Evolutionary conservation across 1,140 invertebrate genomes (phyloP), one percentile per base, ranked within the genome.

Genomic region (Leptopilina boulardi): DNA sequence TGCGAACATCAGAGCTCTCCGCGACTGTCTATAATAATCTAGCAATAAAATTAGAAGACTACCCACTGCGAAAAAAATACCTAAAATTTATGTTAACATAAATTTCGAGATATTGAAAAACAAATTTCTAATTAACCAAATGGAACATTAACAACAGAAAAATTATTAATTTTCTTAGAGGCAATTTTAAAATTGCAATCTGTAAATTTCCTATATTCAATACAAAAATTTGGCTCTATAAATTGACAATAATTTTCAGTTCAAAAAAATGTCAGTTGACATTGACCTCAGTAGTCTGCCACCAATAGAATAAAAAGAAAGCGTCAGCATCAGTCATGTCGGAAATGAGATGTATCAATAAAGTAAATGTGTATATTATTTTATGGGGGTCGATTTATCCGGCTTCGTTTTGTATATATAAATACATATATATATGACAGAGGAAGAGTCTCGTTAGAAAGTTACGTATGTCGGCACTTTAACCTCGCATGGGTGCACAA

Each of bases 381-480:
- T 18, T 70, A 51, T 51, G 47, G 75, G 47, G 75, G 19, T 26
- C 41, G 70, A 72, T 44, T 70, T 73, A 41, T 21, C 21, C 19
- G 41, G 44, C 18, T 51, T 13, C 38, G 23, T 66, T 76, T 84
- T 79, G 56, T 77, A 38, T 38, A 38, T 38, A 38, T 3, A 38
- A n/a, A n/a, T n/a, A n/a, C 9, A 34, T 3, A 34, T 34, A 6
- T 34, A 38, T 38, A 71, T 74, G 77, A 74, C 76, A 80, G 78
- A 84, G 79, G 80, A 85, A 85, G 80, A 83, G 76, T 75, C 82
- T 85, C 80, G 78, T 86, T 86, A 82, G 59, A 71, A 80, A 80
- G 78, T 82, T 83, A 83, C 70, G 76, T 76, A 54, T 26, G 76
- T 76, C 71, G 75, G 70, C 70, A 54, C 72, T 82, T 38, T 38